Percentiles rank a stretch among this genome's conserved stretches.
These are phyloP conservation scores for Falco punctatus DNA, from an alignment of 2,113 vertebrate genomes.

Conservation along the genomic window DNA sequence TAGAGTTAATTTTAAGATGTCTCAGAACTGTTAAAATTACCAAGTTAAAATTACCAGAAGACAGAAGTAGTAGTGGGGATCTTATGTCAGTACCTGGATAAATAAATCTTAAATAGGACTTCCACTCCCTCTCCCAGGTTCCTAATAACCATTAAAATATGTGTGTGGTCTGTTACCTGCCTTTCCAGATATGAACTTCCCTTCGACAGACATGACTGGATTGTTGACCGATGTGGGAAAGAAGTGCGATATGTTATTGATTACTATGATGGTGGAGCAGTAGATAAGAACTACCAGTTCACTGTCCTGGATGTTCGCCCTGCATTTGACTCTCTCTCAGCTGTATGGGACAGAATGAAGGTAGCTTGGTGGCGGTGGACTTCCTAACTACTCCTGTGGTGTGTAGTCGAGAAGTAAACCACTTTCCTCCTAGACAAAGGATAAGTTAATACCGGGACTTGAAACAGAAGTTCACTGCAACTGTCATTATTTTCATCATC, in stretches of 20 bases:
- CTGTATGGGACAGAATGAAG: conserved; percentile 94
- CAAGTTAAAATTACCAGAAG: neutral
- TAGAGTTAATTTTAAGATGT: neutral
- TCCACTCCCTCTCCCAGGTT: neutral
- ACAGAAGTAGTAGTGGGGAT: neutral
- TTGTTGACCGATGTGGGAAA: conserved; percentile 91
- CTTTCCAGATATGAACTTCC: conserved; percentile 89
- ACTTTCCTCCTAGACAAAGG: neutral
- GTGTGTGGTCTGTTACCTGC: neutral
- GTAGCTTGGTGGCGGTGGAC: conserved; percentile 97
- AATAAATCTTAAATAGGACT: neutral
- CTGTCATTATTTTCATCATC: neutral
- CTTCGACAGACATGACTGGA: conserved; percentile 95
- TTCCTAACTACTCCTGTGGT: conserved; percentile 71
- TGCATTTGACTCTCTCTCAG: conserved; percentile 86
- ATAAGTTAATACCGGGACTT: neutral
- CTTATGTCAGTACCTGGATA: neutral
- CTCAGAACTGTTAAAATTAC: neutral
- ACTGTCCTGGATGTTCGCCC: conserved; percentile 93
- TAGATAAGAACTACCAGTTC: conserved; percentile 89
- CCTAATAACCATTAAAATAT: neutral
- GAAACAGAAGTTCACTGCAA: neutral
- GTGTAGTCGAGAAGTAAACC: neutral
- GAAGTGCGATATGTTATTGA: conserved; percentile 95
- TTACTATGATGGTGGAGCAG: conserved; percentile 90